Evolutionary conservation across 2,888 invertebrate genomes (phyloP), one percentile per base, ranked within the genome.

Genomic region (Lasius platythorax): DNA sequence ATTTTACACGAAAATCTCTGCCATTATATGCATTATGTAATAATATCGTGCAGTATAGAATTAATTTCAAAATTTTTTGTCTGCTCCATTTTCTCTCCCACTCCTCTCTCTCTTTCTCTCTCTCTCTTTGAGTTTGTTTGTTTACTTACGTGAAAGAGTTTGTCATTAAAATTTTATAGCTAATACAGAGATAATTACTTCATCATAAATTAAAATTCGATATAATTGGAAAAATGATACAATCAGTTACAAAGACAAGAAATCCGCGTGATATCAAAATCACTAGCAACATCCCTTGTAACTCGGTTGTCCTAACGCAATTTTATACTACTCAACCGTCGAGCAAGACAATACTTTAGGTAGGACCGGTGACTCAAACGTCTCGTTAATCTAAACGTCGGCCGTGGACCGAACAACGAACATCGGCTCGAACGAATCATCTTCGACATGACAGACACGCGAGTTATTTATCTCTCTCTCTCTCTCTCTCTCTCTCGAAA

Each of bases 391-490:
- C 61, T 79, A 79, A 72, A 72, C 12, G 58, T 72, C 58, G 58
- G 0, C 23, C 30, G 67, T 33, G 61, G n/a, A 28, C 3, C 18
- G 30, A 46, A 46, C 67, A 78, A 78, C 23, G 83, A 81, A 85
- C 73, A 84, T 68, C 33, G 64, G 82, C 8, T 37, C 28, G 58
- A 61, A 72, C 61, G 33, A 72, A 72, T 79, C 79, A 79, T 79
- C 72, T 72, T 61, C 68, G 68, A 81, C 68, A 79, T 79, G 63
- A 43, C 30, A 53, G 56, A 82, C 82, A 74, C 83, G 76, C 61
- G 86, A 28, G 50, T 74, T 82, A 88, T 75, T 88, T 78, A 30
- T 84, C 70, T 40, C 53, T 58, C 70, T 40, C 50, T 53, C 50
- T n/a, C 61, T n/a, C 61, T 84, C 70, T 40, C 53, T 58, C 70